Evolutionary conservation across 2,888 invertebrate genomes (phyloP).

Genomic region (Drosophila mimetica): DNA sequence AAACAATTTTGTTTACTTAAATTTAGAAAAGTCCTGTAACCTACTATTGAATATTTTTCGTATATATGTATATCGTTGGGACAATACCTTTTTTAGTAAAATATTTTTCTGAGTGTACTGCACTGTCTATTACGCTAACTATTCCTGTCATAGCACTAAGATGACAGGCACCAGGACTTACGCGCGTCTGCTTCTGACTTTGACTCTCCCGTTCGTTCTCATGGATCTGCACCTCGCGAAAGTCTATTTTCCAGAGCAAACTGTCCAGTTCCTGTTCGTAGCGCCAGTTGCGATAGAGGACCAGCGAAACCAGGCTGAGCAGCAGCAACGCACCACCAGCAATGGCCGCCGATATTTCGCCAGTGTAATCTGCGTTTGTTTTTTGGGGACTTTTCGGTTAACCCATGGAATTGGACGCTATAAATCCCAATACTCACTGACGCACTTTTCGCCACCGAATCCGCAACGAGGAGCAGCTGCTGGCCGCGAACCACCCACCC

Average conservation of each 20-base stretch:
- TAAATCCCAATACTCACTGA: conserved; percentile 88
- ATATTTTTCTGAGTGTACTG: neutral
- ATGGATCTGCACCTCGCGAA: conserved; percentile 92
- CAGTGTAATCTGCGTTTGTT: conserved; percentile 94
- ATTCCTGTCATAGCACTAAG: neutral
- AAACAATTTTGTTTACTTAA: no score
- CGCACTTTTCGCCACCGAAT: conserved; percentile 95
- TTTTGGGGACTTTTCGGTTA: neutral
- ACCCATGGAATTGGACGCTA: neutral
- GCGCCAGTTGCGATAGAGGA: conserved; percentile 95
- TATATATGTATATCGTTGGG: no score
- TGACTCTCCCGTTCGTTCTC: conserved; percentile 85
- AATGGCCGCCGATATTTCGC: conserved; percentile 92
- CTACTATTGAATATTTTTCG: no score
- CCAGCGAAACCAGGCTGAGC: conserved; percentile 89
- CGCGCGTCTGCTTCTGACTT: conserved; percentile 83
- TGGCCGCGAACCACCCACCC: conserved; percentile 90
- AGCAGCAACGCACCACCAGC: conserved; percentile 91
- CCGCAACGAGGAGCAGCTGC: conserved; percentile 95
- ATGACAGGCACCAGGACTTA: conserved; percentile 52
- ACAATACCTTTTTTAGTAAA: no score
- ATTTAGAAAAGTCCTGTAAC: no score
- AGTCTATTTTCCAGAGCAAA: conserved; percentile 97
- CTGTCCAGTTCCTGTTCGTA: conserved; percentile 97
- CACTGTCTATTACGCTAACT: neutral